A percentile compares a stretch with the other conserved stretches of the same genome.
Evolutionary conservation across 2,888 invertebrate genomes (phyloP).

Genomic region (Dryadula phaetusa): DNA sequence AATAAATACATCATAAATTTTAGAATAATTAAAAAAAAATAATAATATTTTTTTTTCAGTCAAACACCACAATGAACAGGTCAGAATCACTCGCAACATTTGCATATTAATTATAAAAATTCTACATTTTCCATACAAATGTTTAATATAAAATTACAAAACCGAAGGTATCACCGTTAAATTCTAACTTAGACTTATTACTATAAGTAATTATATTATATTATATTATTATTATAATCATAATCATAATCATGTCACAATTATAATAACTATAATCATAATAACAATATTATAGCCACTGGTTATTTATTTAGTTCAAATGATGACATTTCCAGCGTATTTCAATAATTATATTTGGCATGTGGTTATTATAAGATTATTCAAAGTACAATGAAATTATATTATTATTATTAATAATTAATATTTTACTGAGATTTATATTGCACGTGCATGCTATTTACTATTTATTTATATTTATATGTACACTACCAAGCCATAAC

Average conservation of each 20-base stretch:
- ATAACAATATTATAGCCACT: constrained; percentile 4
- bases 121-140: constrained; percentile 23
- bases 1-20: too few species aligned
- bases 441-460: constrained; percentile 22
- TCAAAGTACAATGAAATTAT: constrained; percentile 10
- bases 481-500: neutral
- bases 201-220: constrained; percentile 17
- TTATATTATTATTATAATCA: constrained; percentile 15
- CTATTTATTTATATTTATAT: constrained; percentile 8
- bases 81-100: neutral
- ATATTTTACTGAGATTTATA: constrained; percentile 23
- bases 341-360: constrained; percentile 29
- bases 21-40: too few species aligned
- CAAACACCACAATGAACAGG: neutral
- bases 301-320: constrained; percentile 18
- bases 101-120: constrained; percentile 7
- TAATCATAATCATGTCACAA: neutral
- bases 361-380: constrained; percentile 14
- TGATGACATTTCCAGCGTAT: constrained; percentile 13
- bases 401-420: neutral
- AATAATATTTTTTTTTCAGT: too few species aligned
- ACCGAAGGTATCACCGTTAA: constrained; percentile 23
- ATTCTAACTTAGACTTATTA: constrained; percentile 20
- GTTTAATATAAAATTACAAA: constrained; percentile 28
- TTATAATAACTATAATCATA: neutral